A percentile compares a stretch with the other conserved stretches of the same genome.
phyloP scores from a whole-genome alignment of 92 coral and sea anemone species.

The Porites divaricata region DNA sequence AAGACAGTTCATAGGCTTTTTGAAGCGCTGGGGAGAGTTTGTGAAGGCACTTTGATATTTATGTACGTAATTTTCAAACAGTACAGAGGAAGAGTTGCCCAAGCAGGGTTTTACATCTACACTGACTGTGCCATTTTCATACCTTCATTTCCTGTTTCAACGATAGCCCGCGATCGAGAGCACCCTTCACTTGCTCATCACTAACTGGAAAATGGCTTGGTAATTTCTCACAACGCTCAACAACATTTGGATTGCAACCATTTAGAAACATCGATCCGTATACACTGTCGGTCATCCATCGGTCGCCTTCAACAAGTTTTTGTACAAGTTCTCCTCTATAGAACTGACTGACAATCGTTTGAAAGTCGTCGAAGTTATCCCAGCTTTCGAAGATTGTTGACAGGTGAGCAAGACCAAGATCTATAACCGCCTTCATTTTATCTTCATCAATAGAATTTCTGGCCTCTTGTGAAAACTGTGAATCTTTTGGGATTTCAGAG shows the following conservation, averaged over 20 bases:
- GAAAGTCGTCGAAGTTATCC: conserved; percentile 70
- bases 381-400: conserved; percentile 66
- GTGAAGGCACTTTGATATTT: too few relatives aligned
- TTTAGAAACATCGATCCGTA: conserved; percentile 62
- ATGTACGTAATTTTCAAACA: too few relatives aligned
- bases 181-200: conserved; percentile 12
- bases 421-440: conserved; percentile 43
- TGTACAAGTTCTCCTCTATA: conserved; percentile 40
- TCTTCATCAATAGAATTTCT: conserved; percentile 62
- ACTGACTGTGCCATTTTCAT: not conserved
- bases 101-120: not conserved
- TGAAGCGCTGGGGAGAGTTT: too few relatives aligned
- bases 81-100: too few relatives aligned
- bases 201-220: conserved; percentile 54
- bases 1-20: too few relatives aligned
- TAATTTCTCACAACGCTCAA: conserved; percentile 36
- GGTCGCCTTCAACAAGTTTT: conserved; percentile 27
- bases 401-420: conserved; percentile 70
- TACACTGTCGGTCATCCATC: conserved; percentile 54
- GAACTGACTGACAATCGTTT: conserved; percentile 23
- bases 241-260: conserved; percentile 61
- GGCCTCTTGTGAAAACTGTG: conserved; percentile 75
- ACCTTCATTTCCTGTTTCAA: conserved; percentile 41
- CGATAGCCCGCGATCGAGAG: conserved; percentile 30
- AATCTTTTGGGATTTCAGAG: conserved; percentile 66